A percentile compares a stretch with the other conserved stretches of the same genome.
phyloP scores from a whole-genome alignment of 2,888 invertebrate species.

The Zhuqinia jingwanae region DNA sequence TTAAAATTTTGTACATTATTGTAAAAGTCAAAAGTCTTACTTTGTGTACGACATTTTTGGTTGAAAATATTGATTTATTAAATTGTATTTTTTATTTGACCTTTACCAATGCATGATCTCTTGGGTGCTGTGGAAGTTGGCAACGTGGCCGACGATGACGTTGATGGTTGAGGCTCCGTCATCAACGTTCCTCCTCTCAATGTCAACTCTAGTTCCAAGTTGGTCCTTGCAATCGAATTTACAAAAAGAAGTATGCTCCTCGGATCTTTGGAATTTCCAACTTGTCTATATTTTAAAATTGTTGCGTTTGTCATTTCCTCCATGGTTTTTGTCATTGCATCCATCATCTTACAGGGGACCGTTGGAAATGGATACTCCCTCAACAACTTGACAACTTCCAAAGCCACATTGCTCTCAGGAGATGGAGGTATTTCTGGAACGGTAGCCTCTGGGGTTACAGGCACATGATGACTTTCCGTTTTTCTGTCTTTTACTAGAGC shows the following conservation, averaged over 20 bases:
- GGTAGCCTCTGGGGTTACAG: slow-evolving; percentile 77
- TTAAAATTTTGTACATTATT: slow-evolving; percentile 51
- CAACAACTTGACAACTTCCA: slow-evolving; percentile 78
- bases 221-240: slow-evolving; percentile 93
- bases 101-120: slow-evolving; percentile 89
- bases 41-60: not conserved
- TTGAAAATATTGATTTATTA: not conserved
- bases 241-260: slow-evolving; percentile 93
- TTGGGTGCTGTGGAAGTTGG: slow-evolving; percentile 83
- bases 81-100: not conserved
- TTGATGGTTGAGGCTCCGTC: slow-evolving; percentile 80
- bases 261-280: slow-evolving; percentile 82
- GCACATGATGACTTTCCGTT: slow-evolving; percentile 67
- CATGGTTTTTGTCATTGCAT: slow-evolving; percentile 96
- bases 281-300: slow-evolving; percentile 88
- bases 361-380: slow-evolving; percentile 79
- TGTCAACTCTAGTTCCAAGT: slow-evolving; percentile 95
- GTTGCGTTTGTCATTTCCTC: slow-evolving; percentile 96
- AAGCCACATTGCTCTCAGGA: slow-evolving; percentile 77
- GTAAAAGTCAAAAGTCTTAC: not conserved
- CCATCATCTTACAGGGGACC: slow-evolving; percentile 84
- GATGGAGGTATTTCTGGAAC: slow-evolving; percentile 78
- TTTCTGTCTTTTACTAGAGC: slow-evolving; percentile 79
- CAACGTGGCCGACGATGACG: slow-evolving; percentile 80
- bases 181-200: slow-evolving; percentile 92